Base-by-base conservation (phyloP, 2,888 invertebrate species). In the Dyspetes luteomarginatus region DNA sequence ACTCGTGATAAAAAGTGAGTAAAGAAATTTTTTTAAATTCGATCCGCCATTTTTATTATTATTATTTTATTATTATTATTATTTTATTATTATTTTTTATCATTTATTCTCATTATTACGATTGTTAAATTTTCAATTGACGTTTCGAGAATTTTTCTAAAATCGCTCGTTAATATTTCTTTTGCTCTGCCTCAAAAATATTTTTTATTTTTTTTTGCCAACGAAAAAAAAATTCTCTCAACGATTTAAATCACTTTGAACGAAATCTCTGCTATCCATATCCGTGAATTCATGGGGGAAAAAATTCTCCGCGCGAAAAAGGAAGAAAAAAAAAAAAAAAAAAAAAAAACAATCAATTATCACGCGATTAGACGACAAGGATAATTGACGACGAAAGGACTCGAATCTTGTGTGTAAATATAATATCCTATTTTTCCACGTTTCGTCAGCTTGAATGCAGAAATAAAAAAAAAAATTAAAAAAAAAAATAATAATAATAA, bases 131-230 rank as follows among this genome's bases (percentile, higher is more conserved):
- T 5, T 24, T n/a, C 4, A 60, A 4, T 17, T 65, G 9, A 45
- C 36, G 36, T 19, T 56, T 52, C 12, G 69, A 69, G 55, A 41
- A 74, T 79, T 69, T 82, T 69, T 73, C 76, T 71, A 84, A 84
- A 85, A 82, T 80, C 85, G 82, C 84, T 84, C 74, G 84, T 85
- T 82, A 83, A 86, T 83, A 86, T 79, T 84, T 74, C 30, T 45
- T 73, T 73, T 19, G 19, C 26, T 65, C 56, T 30, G 56, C 43
- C 52, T 17, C 19, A 4, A 55, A 41, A 22, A 4, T 12, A 43
- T 28, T 43, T 28, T 7, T 7, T 3, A 9, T 19, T 43, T 17
- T 48, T 48, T 48, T 43, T 36, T 30, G n/a, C 12, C 43, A 45
- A 45, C 15, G 7, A 36, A 3, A 69, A 24, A 24, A 28, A 19